These are phyloP conservation scores for Leuctra nigra DNA, from an alignment of 2,888 invertebrate genomes.

Conservation along the genomic window DNA sequence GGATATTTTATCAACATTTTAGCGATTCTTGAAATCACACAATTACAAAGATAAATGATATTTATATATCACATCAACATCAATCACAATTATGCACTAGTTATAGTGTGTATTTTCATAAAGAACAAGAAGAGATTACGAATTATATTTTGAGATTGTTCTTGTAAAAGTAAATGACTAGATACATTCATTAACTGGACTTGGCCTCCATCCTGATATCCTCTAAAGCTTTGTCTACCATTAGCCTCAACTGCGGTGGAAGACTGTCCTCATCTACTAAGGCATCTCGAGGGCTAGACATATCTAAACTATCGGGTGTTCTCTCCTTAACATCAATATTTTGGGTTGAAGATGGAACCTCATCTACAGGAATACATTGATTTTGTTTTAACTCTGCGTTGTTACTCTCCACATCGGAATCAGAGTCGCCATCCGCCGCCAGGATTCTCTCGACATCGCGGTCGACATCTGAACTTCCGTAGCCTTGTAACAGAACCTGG, in stretches of 20 bases:
- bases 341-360: neutral
- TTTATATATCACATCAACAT: too few species aligned
- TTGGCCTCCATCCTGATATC: constrained; percentile 33
- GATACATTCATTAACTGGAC: neutral
- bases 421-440: constrained; percentile 25
- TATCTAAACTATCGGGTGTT: too few species aligned
- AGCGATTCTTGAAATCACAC: too few species aligned
- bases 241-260: constrained; percentile 52
- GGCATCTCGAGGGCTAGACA: neutral
- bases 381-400: neutral
- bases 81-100: neutral
- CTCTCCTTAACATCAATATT: neutral
- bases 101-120: neutral
- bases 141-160: too few species aligned
- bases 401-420: neutral
- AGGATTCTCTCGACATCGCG: constrained; percentile 39
- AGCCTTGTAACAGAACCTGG: constrained; percentile 58
- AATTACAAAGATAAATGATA: too few species aligned
- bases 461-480: constrained; percentile 48
- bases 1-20: too few species aligned
- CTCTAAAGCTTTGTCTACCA: constrained; percentile 51
- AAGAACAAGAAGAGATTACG: too few species aligned
- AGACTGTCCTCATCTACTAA: constrained; percentile 41
- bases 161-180: too few species aligned
- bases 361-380: neutral